A percentile compares a stretch with the other conserved stretches of the same genome.
These are phyloP conservation scores for Willisornis vidua DNA, from an alignment of 2,113 vertebrate species.

Conservation along the genomic window DNA sequence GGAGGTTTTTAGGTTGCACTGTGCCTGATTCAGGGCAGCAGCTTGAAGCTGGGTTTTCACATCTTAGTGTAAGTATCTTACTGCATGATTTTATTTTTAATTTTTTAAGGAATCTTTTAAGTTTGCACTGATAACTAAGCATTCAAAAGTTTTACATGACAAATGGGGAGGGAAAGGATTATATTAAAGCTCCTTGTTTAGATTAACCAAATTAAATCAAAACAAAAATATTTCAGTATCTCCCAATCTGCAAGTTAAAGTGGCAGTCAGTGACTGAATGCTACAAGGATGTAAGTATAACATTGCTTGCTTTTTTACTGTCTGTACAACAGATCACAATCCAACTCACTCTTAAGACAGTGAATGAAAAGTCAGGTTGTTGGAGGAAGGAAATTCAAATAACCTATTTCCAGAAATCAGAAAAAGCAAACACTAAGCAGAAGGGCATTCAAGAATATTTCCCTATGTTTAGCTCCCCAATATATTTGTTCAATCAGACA, in stretches of 20 bases:
- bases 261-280: background rate
- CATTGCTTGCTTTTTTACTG: background rate
- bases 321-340: background rate
- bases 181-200: background rate
- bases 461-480: background rate
- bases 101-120: background rate
- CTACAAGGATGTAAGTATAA: background rate
- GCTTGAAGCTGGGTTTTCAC: background rate
- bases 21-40: background rate
- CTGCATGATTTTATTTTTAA: background rate
- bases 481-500: background rate
- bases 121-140: background rate
- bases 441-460: background rate
- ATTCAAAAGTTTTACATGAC: background rate
- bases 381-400: background rate
- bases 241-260: background rate
- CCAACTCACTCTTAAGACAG: background rate
- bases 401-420: background rate
- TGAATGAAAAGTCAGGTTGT: background rate
- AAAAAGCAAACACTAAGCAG: background rate
- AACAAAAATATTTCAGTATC: background rate
- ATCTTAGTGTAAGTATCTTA: background rate
- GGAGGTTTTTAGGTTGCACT: background rate
- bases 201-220: background rate
- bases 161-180: background rate